A percentile compares a stretch with the other conserved stretches of the same genome.
Conservation (phyloP, 1,140 invertebrate species). For the Sycophila sp. region DNA sequence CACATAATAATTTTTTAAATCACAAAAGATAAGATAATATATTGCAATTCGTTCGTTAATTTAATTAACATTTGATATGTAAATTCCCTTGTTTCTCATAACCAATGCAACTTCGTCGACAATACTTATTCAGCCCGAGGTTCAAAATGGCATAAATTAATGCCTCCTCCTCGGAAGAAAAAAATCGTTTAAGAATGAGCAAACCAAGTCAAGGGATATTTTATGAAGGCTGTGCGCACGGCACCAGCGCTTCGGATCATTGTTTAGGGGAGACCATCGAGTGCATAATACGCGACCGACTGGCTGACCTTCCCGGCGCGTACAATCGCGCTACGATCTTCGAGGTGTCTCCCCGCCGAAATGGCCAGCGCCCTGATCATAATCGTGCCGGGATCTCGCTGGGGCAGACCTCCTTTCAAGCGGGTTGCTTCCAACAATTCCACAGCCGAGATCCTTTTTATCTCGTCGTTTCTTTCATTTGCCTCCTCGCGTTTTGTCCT, state of each 20-base stretch:
- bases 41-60: no score
- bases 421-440: neutral
- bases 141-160: no score
- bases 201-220: conserved; percentile 13
- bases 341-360: conserved; percentile 44
- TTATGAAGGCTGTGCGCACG: no score
- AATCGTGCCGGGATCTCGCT: conserved; percentile 45
- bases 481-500: neutral
- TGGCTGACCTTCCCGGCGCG: conserved; percentile 57
- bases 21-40: no score
- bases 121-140: no score
- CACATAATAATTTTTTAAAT: no score
- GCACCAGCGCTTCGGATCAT: no score
- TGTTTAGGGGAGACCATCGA: conserved; percentile 43
- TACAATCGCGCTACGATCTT: conserved; percentile 60
- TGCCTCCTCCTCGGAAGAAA: no score
- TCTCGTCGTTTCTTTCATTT: neutral
- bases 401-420: conserved; percentile 3
- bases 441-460: neutral
- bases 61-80: no score
- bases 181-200: no score
- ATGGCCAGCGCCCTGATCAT: conserved; percentile 40
- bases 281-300: conserved; percentile 63
- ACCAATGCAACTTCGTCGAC: no score
- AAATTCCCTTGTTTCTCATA: no score